Evolutionary conservation across 1,140 invertebrate species (phyloP).

Genomic region (Drosophila dunni): DNA sequence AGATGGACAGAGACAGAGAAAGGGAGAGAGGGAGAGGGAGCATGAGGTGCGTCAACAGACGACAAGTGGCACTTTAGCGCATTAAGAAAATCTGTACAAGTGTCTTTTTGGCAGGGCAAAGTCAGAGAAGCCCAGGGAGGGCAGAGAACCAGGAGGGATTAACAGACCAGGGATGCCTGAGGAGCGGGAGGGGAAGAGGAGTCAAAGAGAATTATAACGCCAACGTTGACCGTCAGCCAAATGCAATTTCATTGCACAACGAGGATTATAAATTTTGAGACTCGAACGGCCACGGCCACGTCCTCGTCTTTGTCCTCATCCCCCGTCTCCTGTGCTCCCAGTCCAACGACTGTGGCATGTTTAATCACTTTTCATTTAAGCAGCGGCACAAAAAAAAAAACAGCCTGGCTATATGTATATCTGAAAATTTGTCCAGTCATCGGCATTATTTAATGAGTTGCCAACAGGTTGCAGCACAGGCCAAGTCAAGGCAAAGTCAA

Average conservation of each 20-base stretch:
- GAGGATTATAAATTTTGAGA: constrained; percentile 74
- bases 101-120: constrained; percentile 77
- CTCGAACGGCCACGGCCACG: constrained; percentile 5
- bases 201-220: constrained; percentile 74
- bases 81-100: constrained; percentile 84
- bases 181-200: constrained; percentile 1
- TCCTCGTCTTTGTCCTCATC: not conserved
- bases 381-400: constrained; percentile 28
- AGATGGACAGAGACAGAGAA: not conserved
- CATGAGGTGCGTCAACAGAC: constrained; percentile 72
- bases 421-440: constrained; percentile 80
- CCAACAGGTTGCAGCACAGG: constrained; percentile 67
- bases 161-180: too few species aligned
- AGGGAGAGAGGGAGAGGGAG: not conserved
- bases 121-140: not conserved
- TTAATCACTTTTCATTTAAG: constrained; percentile 78
- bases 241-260: constrained; percentile 70
- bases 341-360: constrained; percentile 56
- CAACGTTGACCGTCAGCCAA: constrained; percentile 63
- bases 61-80: constrained; percentile 82
- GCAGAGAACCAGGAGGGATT: too few species aligned
- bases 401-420: constrained; percentile 1
- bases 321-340: not conserved
- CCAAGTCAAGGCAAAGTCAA: constrained; percentile 39
- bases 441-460: constrained; percentile 84